Percentiles rank a stretch among this genome's conserved stretches.
These are phyloP conservation scores for Tolypeutes matacus DNA, from an alignment of 2,797 vertebrate genomes.

Conservation along the genomic window DNA sequence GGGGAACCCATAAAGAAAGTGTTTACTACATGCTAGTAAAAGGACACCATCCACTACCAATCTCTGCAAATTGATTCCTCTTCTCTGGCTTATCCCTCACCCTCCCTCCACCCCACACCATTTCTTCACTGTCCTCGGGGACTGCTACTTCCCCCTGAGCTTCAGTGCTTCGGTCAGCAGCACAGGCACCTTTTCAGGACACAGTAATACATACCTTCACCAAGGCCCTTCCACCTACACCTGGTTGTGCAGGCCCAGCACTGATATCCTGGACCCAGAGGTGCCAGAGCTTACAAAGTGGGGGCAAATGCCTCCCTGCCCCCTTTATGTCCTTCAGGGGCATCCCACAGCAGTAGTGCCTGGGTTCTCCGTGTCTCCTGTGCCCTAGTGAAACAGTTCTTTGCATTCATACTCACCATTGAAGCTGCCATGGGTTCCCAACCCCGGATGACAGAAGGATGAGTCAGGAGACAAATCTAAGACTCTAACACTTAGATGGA, in stretches of 20 bases:
- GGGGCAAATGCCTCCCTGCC: neutral
- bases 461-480: neutral
- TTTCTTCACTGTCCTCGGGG: neutral
- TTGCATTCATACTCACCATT: neutral
- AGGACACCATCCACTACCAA: neutral
- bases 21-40: neutral
- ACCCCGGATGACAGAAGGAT: neutral
- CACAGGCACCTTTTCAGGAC: neutral
- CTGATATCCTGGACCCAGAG: neutral
- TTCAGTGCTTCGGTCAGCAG: neutral
- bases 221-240: no score
- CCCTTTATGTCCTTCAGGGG: neutral
- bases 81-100: neutral
- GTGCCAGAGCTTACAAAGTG: neutral
- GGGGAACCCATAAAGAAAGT: neutral
- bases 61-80: neutral
- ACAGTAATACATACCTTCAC: fast-evolving
- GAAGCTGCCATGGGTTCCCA: neutral
- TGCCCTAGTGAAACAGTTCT: neutral
- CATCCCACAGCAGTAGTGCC: no score
- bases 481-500: no score
- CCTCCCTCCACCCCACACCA: neutral
- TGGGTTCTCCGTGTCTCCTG: neutral
- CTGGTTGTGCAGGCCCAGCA: fast-evolving
- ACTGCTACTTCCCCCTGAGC: neutral